Evolutionary conservation across 1,140 invertebrate species (phyloP).

Genomic region (Berghia stephanieae): DNA sequence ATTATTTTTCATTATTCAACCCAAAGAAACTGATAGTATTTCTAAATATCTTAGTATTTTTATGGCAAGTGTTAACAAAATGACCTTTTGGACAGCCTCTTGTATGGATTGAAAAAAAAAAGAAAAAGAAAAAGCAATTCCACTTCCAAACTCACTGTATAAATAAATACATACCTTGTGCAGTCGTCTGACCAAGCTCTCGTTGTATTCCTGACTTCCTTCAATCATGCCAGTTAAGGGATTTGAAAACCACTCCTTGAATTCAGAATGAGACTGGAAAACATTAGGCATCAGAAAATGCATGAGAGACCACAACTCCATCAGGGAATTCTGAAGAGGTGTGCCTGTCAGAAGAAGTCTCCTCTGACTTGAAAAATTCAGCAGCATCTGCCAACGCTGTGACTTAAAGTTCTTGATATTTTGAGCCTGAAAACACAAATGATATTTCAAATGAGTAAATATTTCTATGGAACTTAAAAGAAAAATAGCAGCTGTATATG

Average conservation of each 20-base stretch:
- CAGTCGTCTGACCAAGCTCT: constrained; percentile 90
- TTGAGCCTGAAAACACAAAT: constrained; percentile 79
- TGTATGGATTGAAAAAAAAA: too few relatives aligned
- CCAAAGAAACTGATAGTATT: too few relatives aligned
- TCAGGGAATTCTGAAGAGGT: constrained; percentile 97
- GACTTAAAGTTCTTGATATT: constrained; percentile 99
- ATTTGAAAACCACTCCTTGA: constrained; percentile 98
- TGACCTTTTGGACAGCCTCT: too few relatives aligned
- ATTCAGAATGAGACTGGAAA: constrained; percentile 97
- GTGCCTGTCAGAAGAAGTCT: constrained; percentile 96
- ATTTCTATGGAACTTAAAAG: background rate
- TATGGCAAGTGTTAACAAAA: background rate
- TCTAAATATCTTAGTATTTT: too few relatives aligned
- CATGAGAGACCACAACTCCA: constrained; percentile 99
- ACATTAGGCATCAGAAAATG: constrained; percentile 99
- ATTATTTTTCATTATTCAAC: too few relatives aligned
- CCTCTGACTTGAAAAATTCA: constrained; percentile 96
- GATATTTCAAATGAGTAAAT: background rate
- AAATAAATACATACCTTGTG: constrained; percentile 80
- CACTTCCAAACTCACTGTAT: background rate
- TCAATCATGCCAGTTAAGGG: constrained; percentile 98
- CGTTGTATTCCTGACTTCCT: constrained; percentile 94
- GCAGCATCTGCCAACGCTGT: constrained; percentile 95
- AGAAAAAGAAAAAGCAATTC: background rate
- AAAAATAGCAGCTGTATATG: background rate